A percentile compares a stretch with the other conserved stretches of the same genome.
phyloP scores from a whole-genome alignment of 23 tunicate genomes.

The Phallusia fumigata region DNA sequence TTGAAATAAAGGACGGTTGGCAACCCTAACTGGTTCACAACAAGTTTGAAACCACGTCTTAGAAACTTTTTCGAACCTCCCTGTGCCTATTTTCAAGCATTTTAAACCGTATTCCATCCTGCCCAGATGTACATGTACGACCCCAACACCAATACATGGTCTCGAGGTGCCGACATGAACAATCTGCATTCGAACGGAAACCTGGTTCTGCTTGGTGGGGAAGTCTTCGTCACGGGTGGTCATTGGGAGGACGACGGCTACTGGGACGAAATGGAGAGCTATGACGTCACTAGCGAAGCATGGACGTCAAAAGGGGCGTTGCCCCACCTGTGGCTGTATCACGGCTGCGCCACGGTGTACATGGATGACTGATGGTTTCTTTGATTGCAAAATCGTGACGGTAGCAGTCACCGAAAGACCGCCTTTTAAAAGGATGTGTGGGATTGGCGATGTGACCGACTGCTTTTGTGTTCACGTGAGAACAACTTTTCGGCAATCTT shows the following conservation, averaged over 20 bases:
- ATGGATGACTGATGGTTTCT: neutral
- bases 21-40: too few species aligned
- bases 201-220: conserved; percentile 37
- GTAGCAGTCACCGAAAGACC: too few species aligned
- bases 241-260: conserved; percentile 83
- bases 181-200: conserved; percentile 82
- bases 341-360: conserved; percentile 38
- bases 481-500: too few species aligned
- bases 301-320: conserved; percentile 67
- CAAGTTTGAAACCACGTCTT: too few species aligned
- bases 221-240: conserved; percentile 72
- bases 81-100: neutral
- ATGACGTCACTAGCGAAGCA: conserved; percentile 22
- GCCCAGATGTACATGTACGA: conserved; percentile 55
- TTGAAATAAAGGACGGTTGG: too few species aligned
- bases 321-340: conserved; percentile 89
- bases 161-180: conserved; percentile 64
- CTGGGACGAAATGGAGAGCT: conserved; percentile 79
- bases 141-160: conserved; percentile 79
- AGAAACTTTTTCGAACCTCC: neutral
- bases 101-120: neutral
- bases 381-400: too few species aligned
- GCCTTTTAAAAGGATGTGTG: too few species aligned
- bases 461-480: too few species aligned
- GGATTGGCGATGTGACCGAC: too few species aligned